Percentiles rank a stretch among this genome's conserved stretches.
Evolutionary conservation across 2,888 invertebrate genomes (phyloP).

Genomic region (Beris morrisii): DNA sequence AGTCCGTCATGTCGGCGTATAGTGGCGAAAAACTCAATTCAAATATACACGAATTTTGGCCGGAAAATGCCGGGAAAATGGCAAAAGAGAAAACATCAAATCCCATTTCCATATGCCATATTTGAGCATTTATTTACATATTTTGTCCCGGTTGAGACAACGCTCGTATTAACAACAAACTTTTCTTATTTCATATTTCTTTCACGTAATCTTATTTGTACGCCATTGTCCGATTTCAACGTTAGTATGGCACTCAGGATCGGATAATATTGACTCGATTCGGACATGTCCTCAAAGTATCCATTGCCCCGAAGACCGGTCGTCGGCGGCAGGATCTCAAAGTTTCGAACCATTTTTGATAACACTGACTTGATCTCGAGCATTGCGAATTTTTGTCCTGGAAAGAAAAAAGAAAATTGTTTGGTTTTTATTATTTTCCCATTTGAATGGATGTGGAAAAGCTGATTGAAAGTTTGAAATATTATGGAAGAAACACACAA

Average conservation of each 20-base stretch:
- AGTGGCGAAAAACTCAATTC: too few relatives aligned
- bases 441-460: too few relatives aligned
- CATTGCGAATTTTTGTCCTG: conserved; percentile 59
- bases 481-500: too few relatives aligned
- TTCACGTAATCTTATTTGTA: conserved; percentile 54
- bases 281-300: conserved; percentile 15
- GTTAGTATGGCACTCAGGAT: conserved; percentile 57
- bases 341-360: conserved; percentile 59
- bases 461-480: too few relatives aligned
- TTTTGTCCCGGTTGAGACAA: not conserved
- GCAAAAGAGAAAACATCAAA: too few relatives aligned
- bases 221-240: conserved; percentile 57
- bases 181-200: conserved; percentile 41
- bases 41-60: too few relatives aligned
- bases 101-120: too few relatives aligned
- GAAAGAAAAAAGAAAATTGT: not conserved
- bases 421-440: too few relatives aligned
- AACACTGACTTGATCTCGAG: conserved; percentile 61
- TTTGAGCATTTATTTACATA: too few relatives aligned
- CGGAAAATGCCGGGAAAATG: too few relatives aligned
- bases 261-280: conserved; percentile 52
- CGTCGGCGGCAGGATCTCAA: conserved; percentile 51
- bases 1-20: not conserved
- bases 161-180: not conserved
- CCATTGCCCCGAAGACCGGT: conserved; percentile 45